These are phyloP conservation scores for Scelioninae gen. 1 DNA, from an alignment of 2,888 invertebrate species.

Conservation along the genomic window DNA sequence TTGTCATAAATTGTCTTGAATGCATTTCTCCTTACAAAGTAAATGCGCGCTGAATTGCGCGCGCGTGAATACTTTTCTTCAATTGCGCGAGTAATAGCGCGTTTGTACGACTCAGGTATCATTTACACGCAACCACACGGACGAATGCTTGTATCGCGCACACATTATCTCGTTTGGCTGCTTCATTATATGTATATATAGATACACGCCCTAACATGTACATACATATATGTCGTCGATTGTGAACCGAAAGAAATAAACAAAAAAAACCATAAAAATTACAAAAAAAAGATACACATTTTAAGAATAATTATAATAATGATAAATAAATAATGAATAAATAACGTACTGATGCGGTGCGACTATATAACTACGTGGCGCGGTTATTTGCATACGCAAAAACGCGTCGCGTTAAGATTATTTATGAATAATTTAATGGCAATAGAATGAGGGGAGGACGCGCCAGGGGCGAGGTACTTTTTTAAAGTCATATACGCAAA, in stretches of 20 bases:
- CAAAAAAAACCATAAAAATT: constrained; percentile 70
- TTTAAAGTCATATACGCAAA: constrained; percentile 72
- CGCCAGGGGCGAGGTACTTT: constrained; percentile 70
- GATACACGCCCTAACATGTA: constrained; percentile 52
- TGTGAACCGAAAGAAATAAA: constrained; percentile 52
- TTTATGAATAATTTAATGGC: no score
- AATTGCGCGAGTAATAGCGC: constrained; percentile 31
- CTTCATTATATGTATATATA: constrained; percentile 58
- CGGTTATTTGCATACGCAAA: no score
- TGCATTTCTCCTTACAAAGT: constrained; percentile 35
- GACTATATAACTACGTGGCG: no score
- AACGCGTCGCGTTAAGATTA: no score
- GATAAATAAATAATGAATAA: constrained; percentile 50
- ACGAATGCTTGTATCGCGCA: constrained; percentile 20
- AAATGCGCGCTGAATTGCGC: constrained; percentile 17
- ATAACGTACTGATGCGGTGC: no score
- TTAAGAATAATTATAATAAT: constrained; percentile 59
- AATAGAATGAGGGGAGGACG: constrained; percentile 63
- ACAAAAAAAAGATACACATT: constrained; percentile 66
- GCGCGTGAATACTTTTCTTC: constrained; percentile 29
- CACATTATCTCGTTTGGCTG: constrained; percentile 23
- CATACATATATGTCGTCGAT: constrained; percentile 58
- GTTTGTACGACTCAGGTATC: constrained; percentile 27
- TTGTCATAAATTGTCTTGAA: constrained; percentile 36
- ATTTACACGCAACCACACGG: constrained; percentile 18